Conservation (phyloP, 1,140 invertebrate species). For the Dinothrombium tinctorium region DNA sequence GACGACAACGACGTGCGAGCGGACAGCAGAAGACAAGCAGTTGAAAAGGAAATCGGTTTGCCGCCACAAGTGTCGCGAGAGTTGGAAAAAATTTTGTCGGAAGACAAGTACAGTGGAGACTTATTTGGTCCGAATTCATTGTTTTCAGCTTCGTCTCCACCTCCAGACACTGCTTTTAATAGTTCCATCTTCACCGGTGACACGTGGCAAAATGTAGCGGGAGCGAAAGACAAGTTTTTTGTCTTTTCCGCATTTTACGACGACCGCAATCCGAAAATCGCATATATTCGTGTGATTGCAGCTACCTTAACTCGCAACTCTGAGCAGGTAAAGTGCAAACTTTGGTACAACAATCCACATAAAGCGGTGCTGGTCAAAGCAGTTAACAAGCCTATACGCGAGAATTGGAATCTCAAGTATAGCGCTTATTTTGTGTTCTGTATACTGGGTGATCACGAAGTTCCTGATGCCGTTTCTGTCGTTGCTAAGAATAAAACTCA, state of each 20-base stretch:
- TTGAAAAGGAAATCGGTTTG: no score
- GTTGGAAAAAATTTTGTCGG: no score
- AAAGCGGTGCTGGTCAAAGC: constrained; percentile 17
- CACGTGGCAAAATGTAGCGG: constrained; percentile 24
- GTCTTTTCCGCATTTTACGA: constrained; percentile 75
- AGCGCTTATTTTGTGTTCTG: constrained; percentile 71
- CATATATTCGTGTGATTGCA: constrained; percentile 47
- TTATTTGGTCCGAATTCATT: no score
- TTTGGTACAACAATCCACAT: constrained; percentile 36
- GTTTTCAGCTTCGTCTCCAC: no score
- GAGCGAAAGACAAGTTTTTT: constrained; percentile 42
- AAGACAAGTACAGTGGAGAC: no score
- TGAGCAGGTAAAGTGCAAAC: constrained; percentile 59
- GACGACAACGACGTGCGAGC: no score
- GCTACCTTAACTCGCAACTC: constrained; percentile 55
- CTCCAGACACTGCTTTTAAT: no score
- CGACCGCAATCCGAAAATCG: constrained; percentile 22
- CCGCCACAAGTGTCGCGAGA: no score
- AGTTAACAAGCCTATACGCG: constrained; percentile 42
- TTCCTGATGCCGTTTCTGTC: constrained; percentile 36
- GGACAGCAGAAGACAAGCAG: no score
- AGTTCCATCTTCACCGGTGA: no score
- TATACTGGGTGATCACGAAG: constrained; percentile 20
- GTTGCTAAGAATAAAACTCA: constrained; percentile 21
- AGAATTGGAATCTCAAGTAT: constrained; percentile 83